A percentile compares a stretch with the other conserved stretches of the same genome.
phyloP scores from a whole-genome alignment of 2,113 vertebrate species.

The Nanorana parkeri region DNA sequence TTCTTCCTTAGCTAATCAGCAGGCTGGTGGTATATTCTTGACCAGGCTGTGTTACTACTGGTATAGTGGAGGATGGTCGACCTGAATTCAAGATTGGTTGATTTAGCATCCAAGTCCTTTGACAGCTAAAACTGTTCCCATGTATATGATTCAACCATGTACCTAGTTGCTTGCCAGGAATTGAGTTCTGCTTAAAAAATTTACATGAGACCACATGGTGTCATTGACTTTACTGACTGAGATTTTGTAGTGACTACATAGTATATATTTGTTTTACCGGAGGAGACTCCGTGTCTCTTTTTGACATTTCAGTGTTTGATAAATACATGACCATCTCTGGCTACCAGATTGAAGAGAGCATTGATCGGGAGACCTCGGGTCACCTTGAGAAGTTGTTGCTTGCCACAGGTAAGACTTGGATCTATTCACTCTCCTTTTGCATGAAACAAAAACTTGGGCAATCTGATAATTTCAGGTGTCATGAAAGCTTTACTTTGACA shows the following conservation, averaged over 20 bases:
- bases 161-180: no score
- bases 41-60: no score
- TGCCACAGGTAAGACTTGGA: slow-evolving; percentile 79
- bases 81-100: no score
- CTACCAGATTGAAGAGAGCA: slow-evolving; percentile 90
- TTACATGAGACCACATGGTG: neutral
- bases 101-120: no score
- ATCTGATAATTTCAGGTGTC: neutral
- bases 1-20: no score
- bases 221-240: neutral
- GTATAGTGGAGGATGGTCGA: no score
- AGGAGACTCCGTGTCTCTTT: neutral
- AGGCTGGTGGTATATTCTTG: no score
- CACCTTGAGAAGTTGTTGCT: slow-evolving; percentile 87
- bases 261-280: neutral
- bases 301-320: slow-evolving; percentile 84
- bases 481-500: neutral
- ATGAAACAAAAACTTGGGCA: neutral
- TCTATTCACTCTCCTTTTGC: neutral
- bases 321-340: slow-evolving; percentile 90
- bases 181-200: no score
- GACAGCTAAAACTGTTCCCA: no score
- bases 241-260: neutral
- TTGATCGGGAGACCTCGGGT: slow-evolving; percentile 89
- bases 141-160: no score